Conservation (phyloP, 1,140 invertebrate genomes). For the Acarapis woodi region DNA sequence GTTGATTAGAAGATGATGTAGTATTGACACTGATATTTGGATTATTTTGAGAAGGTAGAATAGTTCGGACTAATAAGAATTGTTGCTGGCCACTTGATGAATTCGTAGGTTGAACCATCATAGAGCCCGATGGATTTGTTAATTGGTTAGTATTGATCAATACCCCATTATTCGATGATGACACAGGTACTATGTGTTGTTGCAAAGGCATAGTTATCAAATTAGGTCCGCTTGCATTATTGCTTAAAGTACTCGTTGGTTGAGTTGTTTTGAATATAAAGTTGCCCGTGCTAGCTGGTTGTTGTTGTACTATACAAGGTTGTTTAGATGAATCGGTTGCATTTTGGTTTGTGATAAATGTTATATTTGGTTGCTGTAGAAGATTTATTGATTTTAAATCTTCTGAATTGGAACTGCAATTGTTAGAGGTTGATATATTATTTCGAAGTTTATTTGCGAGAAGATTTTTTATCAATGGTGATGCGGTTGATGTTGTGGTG, state of each 20-base stretch:
- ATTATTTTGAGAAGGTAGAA: constrained; percentile 5
- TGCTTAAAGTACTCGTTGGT: background rate
- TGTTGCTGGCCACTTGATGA: constrained; percentile 6
- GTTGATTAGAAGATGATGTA: background rate
- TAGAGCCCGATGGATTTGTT: background rate
- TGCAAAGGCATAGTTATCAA: background rate
- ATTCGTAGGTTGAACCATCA: background rate
- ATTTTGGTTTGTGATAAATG: background rate
- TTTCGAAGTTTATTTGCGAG: constrained; percentile 42
- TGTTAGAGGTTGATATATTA: constrained; percentile 11
- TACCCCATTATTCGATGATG: background rate
- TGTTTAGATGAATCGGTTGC: background rate
- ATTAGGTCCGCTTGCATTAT: background rate
- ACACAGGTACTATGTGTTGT: background rate
- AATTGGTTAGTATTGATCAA: background rate
- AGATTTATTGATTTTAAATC: too few relatives aligned
- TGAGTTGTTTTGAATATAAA: background rate
- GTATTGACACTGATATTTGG: background rate
- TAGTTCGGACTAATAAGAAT: constrained; percentile 9
- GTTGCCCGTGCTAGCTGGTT: too few relatives aligned
- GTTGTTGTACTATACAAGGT: background rate
- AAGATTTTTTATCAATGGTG: constrained; percentile 47
- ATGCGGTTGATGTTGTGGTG: constrained; percentile 15
- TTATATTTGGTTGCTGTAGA: constrained; percentile 14
- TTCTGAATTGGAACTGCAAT: too few relatives aligned